Percentiles rank a stretch among this genome's conserved stretches.
Evolutionary conservation across 2,888 invertebrate genomes (phyloP).

Genomic region (Andricus curvator): DNA sequence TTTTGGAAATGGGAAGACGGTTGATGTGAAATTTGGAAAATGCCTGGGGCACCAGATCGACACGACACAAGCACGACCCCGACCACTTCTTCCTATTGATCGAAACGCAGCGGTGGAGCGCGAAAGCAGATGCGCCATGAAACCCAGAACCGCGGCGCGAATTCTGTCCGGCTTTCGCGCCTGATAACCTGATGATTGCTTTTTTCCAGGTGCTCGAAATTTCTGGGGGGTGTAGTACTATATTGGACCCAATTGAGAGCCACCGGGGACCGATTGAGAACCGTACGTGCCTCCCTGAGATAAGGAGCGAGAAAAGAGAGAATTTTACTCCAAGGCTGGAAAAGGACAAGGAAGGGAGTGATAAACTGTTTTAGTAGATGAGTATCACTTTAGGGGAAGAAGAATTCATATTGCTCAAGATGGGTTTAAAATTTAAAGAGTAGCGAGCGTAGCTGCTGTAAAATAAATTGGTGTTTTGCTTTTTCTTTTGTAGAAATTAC

Average conservation of each 20-base stretch:
- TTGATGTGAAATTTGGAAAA: conserved; percentile 11
- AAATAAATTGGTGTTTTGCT: no score
- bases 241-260: not conserved
- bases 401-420: not conserved
- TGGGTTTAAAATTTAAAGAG: not conserved
- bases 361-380: not conserved
- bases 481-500: no score
- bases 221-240: conserved; percentile 9
- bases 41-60: conserved; percentile 31
- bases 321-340: not conserved
- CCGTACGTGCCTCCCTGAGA: not conserved
- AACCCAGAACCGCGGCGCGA: conserved; percentile 38
- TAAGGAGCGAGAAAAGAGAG: not conserved
- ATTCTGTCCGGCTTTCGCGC: conserved; percentile 20
- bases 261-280: not conserved
- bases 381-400: not conserved
- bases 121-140: conserved; percentile 55
- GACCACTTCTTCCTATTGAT: conserved; percentile 56
- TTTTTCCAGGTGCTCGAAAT: conserved; percentile 27
- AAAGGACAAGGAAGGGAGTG: not conserved
- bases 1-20: not conserved
- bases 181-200: conserved; percentile 39
- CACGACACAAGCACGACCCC: conserved; percentile 41
- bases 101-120: conserved; percentile 53
- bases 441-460: no score